Evolutionary conservation across 2,113 vertebrate species (phyloP).

Genomic region (Anas platyrhynchos): DNA sequence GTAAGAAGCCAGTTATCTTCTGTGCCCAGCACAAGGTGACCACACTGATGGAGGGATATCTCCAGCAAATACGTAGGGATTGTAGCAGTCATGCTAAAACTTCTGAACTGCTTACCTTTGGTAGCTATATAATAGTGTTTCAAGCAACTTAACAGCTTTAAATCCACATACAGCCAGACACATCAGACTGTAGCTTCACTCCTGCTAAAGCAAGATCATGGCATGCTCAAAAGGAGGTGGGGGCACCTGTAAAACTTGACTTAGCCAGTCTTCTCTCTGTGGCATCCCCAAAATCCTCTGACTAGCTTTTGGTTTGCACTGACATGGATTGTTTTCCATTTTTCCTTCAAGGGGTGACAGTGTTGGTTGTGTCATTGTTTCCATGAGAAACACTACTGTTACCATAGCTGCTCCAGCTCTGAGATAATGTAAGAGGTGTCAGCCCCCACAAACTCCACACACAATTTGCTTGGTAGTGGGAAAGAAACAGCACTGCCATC

Average conservation of each 20-base stretch:
- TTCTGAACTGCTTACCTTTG: not conserved
- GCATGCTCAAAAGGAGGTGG: not conserved
- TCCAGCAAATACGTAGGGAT: not conserved
- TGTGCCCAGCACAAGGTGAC: not conserved
- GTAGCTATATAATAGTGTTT: not conserved
- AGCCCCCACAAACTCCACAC: not conserved
- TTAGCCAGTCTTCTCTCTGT: not conserved
- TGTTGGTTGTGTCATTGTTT: not conserved
- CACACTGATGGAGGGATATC: not conserved
- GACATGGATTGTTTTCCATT: not conserved
- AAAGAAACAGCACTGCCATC: not conserved
- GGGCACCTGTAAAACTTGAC: not conserved
- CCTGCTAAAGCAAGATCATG: not conserved
- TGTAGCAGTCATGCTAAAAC: accelerated
- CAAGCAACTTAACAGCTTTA: not conserved
- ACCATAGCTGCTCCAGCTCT: not conserved
- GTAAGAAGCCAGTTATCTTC: accelerated
- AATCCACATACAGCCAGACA: not conserved
- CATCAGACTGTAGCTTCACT: not conserved
- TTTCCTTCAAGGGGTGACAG: not conserved
- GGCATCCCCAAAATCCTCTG: not conserved
- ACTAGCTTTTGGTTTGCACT: not conserved
- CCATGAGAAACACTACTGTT: not conserved
- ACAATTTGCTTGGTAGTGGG: not conserved
- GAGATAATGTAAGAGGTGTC: accelerated